A percentile compares a stretch with the other conserved stretches of the same genome.
Conservation (phyloP, 1,140 invertebrate species). For the Hetaerina americana region DNA sequence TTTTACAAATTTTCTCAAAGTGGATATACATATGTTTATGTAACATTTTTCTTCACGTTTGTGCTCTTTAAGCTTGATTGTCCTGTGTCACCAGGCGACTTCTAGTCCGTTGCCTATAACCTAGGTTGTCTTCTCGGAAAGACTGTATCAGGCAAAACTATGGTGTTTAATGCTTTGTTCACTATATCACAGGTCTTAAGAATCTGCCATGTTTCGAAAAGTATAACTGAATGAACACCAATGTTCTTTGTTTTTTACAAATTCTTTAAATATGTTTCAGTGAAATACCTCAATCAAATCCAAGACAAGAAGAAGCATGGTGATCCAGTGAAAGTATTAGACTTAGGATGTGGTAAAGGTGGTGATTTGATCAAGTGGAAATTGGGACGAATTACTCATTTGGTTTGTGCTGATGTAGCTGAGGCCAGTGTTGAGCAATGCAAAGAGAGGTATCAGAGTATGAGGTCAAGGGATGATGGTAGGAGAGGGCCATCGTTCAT, state of each 20-base stretch:
- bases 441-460: slow-evolving; percentile 24
- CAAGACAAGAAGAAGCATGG: slow-evolving; percentile 16
- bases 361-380: slow-evolving; percentile 94
- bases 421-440: slow-evolving; percentile 82
- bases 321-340: slow-evolving; percentile 33
- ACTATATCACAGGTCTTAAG: background rate
- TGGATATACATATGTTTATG: too few species aligned
- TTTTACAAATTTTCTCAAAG: too few species aligned
- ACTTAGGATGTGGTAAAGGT: slow-evolving; percentile 78
- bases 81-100: too few species aligned
- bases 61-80: too few species aligned
- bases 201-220: background rate
- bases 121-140: background rate
- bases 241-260: slow-evolving; percentile 3
- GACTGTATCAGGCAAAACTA: background rate
- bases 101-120: too few species aligned
- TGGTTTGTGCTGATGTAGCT: slow-evolving; percentile 94
- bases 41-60: too few species aligned
- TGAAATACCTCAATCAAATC: too few species aligned
- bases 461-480: slow-evolving; percentile 24
- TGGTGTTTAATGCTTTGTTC: background rate
- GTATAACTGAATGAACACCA: background rate
- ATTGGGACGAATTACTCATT: slow-evolving; percentile 63
- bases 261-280: slow-evolving; percentile 44
- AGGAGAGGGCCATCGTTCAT: slow-evolving; percentile 30